phyloP scores from a whole-genome alignment of 2,113 vertebrate genomes.

The Megatriorchis doriae region DNA sequence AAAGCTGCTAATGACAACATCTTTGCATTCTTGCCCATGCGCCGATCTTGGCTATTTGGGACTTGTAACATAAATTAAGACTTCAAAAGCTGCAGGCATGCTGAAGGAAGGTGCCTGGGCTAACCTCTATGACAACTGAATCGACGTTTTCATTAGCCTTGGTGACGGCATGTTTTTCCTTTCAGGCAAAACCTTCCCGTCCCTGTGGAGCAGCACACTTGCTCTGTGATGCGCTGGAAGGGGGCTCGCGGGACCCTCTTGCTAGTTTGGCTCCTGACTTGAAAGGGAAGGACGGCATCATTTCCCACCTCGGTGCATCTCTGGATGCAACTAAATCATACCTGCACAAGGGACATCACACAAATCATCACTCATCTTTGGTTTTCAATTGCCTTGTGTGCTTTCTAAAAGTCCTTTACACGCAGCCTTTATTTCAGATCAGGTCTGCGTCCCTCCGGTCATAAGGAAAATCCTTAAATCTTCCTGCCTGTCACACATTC shows the following conservation, averaged over 20 bases:
- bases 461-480: not conserved
- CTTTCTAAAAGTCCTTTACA: not conserved
- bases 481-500: not conserved
- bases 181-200: not conserved
- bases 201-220: not conserved
- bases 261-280: not conserved
- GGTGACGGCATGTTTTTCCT: not conserved
- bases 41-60: not conserved
- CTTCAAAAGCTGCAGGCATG: not conserved
- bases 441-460: not conserved
- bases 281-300: not conserved
- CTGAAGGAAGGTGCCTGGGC: not conserved
- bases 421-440: not conserved
- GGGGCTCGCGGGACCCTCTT: not conserved
- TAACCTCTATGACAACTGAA: not conserved
- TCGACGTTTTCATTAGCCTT: not conserved
- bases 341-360: not conserved
- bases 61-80: not conserved
- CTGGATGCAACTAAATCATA: not conserved
- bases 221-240: not conserved
- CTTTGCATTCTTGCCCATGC: not conserved
- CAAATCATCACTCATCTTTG: not conserved
- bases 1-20: not conserved
- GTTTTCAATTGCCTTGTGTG: not conserved
- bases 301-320: not conserved